Percentiles rank a stretch among this genome's conserved stretches.
phyloP scores from a whole-genome alignment of 2,888 invertebrate species.

The Lacanobia oleracea region DNA sequence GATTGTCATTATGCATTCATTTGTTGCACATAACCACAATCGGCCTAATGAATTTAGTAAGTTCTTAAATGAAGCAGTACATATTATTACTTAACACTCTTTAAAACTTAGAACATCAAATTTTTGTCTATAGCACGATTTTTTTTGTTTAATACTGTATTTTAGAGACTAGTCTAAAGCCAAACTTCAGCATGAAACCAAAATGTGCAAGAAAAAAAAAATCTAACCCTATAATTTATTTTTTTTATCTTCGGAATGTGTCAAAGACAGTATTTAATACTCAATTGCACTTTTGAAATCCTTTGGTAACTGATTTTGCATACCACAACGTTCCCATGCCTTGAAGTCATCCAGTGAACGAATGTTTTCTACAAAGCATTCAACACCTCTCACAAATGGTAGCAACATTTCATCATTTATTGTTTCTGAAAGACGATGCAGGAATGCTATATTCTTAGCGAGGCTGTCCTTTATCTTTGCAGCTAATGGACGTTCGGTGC shows the following conservation, averaged over 20 bases:
- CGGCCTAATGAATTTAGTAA: slow-evolving; percentile 19
- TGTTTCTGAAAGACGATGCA: slow-evolving; percentile 85
- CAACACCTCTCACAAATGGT: slow-evolving; percentile 86
- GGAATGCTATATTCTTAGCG: slow-evolving; percentile 84
- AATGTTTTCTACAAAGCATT: slow-evolving; percentile 84
- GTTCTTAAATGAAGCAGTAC: slow-evolving; percentile 37
- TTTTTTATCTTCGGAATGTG: slow-evolving; percentile 59
- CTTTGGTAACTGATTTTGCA: slow-evolving; percentile 84
- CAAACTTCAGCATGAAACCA: slow-evolving; percentile 61
- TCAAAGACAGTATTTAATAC: slow-evolving; percentile 75
- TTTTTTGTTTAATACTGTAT: slow-evolving; percentile 60
- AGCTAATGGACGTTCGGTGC: slow-evolving; percentile 85
- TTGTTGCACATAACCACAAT: slow-evolving; percentile 28
- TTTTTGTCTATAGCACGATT: slow-evolving; percentile 28
- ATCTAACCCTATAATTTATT: slow-evolving; percentile 55
- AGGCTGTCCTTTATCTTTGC: slow-evolving; percentile 83
- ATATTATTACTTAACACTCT: slow-evolving; percentile 40
- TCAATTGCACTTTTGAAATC: slow-evolving; percentile 87
- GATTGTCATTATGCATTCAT: not conserved
- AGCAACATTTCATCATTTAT: slow-evolving; percentile 86
- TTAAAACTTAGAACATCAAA: slow-evolving; percentile 35
- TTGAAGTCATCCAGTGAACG: slow-evolving; percentile 86
- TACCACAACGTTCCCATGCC: slow-evolving; percentile 87
- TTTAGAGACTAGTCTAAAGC: slow-evolving; percentile 51
- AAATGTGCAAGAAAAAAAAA: slow-evolving; percentile 68